Percentiles rank a stretch among this genome's conserved stretches.
Evolutionary conservation across 1,140 invertebrate species (phyloP).

Genomic region (Achatina immaculata): DNA sequence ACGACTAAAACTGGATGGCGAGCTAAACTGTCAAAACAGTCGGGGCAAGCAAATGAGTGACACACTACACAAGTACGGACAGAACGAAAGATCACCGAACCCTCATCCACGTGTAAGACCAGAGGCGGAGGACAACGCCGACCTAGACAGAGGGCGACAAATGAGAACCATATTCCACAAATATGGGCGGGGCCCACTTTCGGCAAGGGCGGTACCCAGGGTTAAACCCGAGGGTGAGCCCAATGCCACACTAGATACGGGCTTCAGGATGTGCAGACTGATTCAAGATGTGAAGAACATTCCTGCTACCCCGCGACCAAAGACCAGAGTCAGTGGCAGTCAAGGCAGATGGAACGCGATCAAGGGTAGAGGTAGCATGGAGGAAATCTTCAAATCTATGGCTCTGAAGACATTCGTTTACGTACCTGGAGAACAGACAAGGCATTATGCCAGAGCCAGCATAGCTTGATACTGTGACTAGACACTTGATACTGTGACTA

Average conservation of each 20-base stretch:
- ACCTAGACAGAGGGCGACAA: constrained; percentile 52
- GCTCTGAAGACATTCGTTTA: constrained; percentile 40
- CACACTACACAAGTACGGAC: constrained; percentile 51
- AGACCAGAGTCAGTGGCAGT: constrained; percentile 46
- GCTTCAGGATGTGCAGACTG: constrained; percentile 56
- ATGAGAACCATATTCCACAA: constrained; percentile 57
- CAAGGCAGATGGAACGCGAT: constrained; percentile 52
- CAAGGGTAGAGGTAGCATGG: constrained; percentile 53
- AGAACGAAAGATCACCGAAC: constrained; percentile 37
- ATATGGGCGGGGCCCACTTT: constrained; percentile 46
- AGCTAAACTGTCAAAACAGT: constrained; percentile 52
- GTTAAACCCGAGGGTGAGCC: constrained; percentile 61
- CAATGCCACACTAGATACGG: constrained; percentile 56
- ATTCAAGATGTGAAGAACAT: constrained; percentile 54
- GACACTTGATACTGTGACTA: background rate
- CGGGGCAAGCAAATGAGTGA: constrained; percentile 53
- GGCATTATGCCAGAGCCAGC: constrained; percentile 29
- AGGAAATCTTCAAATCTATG: constrained; percentile 29
- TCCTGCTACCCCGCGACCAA: constrained; percentile 48
- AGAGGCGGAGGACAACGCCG: constrained; percentile 56
- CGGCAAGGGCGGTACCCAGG: constrained; percentile 51
- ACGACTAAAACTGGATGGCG: constrained; percentile 59
- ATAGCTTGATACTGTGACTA: constrained; percentile 1
- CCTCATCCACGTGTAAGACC: constrained; percentile 53
- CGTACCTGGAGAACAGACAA: constrained; percentile 37